A percentile compares a stretch with the other conserved stretches of the same genome.
These are phyloP conservation scores for Palythoa caribaeorum DNA, from an alignment of 92 coral and sea anemone genomes.

Conservation along the genomic window DNA sequence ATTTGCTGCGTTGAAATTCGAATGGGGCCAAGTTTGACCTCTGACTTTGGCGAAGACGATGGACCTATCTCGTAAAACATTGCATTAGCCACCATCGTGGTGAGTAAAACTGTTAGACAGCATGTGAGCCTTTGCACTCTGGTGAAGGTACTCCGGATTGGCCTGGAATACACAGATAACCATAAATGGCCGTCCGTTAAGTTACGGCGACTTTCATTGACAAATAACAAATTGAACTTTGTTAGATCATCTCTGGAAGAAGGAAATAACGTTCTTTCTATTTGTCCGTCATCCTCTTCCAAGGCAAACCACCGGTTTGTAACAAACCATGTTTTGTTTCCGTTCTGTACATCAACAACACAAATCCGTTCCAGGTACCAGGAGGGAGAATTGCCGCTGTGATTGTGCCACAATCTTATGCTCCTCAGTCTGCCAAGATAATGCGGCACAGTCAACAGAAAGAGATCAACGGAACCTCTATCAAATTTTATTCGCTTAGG, in stretches of 20 bases:
- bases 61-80: constrained; percentile 84
- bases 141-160: constrained; percentile 84
- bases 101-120: constrained; percentile 78
- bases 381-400: constrained; percentile 80
- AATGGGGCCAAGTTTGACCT: constrained; percentile 78
- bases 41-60: constrained; percentile 55
- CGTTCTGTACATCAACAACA: constrained; percentile 79
- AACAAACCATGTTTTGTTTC: constrained; percentile 80
- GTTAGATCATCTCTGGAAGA: constrained; percentile 76
- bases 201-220: constrained; percentile 82
- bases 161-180: constrained; percentile 84
- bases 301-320: constrained; percentile 89
- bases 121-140: constrained; percentile 92
- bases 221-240: constrained; percentile 77
- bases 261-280: constrained; percentile 74
- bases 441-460: constrained; percentile 83
- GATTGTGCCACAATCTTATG: constrained; percentile 85
- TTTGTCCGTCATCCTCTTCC: constrained; percentile 89
- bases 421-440: constrained; percentile 70
- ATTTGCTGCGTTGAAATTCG: constrained; percentile 81
- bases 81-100: constrained; percentile 89
- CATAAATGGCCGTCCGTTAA: constrained; percentile 89
- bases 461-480: constrained; percentile 70
- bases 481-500: constrained; percentile 54
- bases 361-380: constrained; percentile 81